Evolutionary conservation across 1,140 invertebrate species (phyloP).

Genomic region (Lucilia cuprina): DNA sequence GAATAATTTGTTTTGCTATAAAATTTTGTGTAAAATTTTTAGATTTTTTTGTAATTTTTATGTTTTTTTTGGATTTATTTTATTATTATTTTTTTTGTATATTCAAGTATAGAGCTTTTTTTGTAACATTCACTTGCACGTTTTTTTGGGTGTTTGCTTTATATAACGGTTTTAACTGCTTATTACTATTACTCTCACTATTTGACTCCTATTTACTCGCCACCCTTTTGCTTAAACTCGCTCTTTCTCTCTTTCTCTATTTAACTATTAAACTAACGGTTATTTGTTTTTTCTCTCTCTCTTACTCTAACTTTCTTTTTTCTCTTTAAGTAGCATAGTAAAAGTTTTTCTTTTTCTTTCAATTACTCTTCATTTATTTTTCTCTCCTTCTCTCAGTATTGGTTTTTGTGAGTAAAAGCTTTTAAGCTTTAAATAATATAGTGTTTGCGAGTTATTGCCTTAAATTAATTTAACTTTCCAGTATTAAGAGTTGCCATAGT

Average conservation of each 20-base stretch:
- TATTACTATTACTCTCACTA: background rate
- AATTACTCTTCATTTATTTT: too few species aligned
- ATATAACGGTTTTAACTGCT: slow-evolving; percentile 16
- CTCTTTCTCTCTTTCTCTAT: background rate
- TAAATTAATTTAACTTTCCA: slow-evolving; percentile 4
- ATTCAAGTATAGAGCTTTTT: slow-evolving; percentile 6
- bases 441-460: background rate
- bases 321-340: too few species aligned
- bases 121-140: slow-evolving; percentile 12
- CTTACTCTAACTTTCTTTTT: too few species aligned
- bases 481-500: background rate
- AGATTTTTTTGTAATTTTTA: background rate
- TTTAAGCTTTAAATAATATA: background rate
- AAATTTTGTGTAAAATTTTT: background rate
- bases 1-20: background rate
- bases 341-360: too few species aligned
- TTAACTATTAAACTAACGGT: background rate
- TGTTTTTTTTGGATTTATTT: too few species aligned
- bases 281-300: background rate
- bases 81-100: background rate
- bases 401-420: background rate
- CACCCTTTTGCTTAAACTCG: too few species aligned
- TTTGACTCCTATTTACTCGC: background rate
- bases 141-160: slow-evolving; percentile 35
- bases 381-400: background rate